A percentile compares a stretch with the other conserved stretches of the same genome.
These are phyloP conservation scores for Phrynocephalus forsythii DNA, from an alignment of 2,797 vertebrate species.

Conservation along the genomic window DNA sequence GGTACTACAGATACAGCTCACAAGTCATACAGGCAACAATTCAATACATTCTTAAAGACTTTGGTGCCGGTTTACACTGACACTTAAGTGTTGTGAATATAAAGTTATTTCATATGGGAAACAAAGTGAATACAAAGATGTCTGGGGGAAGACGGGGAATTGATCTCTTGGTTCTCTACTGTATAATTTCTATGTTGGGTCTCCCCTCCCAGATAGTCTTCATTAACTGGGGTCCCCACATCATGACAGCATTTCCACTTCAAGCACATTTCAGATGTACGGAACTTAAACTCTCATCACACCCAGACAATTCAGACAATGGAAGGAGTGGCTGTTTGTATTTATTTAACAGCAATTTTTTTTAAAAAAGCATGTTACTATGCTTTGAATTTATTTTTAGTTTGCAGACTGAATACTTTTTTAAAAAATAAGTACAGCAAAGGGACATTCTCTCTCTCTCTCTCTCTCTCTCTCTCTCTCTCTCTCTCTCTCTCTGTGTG, in stretches of 20 bases:
- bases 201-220: neutral
- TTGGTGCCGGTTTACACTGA: neutral
- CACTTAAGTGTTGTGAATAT: neutral
- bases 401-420: no score
- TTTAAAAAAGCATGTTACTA: neutral
- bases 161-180: no score
- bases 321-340: neutral
- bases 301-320: no score
- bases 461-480: no score
- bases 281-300: no score
- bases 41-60: neutral
- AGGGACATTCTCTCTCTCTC: no score
- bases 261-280: neutral
- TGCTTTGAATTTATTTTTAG: neutral
- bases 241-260: neutral
- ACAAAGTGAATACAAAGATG: neutral
- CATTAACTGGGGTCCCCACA: neutral
- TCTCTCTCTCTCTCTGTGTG: no score
- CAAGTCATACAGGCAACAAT: neutral
- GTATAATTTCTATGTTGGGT: no score
- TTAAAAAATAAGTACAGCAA: no score
- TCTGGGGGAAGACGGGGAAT: neutral
- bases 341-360: neutral
- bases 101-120: neutral
- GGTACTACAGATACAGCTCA: neutral